Base-by-base conservation (phyloP, 2,797 vertebrate genomes). In the Allobates femoralis region DNA sequence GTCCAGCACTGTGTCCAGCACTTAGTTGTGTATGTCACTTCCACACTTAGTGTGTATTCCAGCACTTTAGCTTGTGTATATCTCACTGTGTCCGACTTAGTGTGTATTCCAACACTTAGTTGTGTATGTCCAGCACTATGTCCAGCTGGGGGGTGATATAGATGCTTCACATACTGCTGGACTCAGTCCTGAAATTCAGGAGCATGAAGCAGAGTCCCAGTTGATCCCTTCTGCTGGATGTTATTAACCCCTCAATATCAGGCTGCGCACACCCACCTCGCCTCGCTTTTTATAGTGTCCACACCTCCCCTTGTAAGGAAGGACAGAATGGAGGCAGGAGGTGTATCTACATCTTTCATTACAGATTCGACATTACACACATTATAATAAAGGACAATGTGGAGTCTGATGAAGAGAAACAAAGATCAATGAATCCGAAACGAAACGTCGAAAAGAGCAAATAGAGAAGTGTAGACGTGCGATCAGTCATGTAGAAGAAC, bases 271-370 rank as follows among this genome's bases (percentile, higher is more conserved):
- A n/a, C n/a, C 32, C 34, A 28, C 30, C 8, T 1, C 15, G 2
- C 76, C 7, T 30, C 58, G 71, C 55, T 75, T 84, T 64, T 84
- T 62, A 76, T 83, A 82, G 66, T 55, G 80, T 51, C 30, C 80
- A 26, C 50, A 58, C 53, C 67, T 83, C 67, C 67, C 81, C 67
- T 74, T 83, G 73, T 83, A 83, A 83, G 81, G 81, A 83, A 83
- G 67, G 80, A 82, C 66, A 82, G 23, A 51, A 18, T 56, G 30
- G 19, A 50, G 80, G 67, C 23, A 56, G 11, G n/a, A 37, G 23
- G 79, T 55, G 28, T 34, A 81, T 46, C 7, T 69, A 81, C 41
- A 69, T 34, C n/a, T 69, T 55, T 69, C 19, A 73, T 73, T 53
- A 81, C 4, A 30, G 23, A 32, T 41, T 14, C 10, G 58, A 55